Evolutionary conservation across 2,888 invertebrate genomes (phyloP).

Genomic region (Merodon equestris): DNA sequence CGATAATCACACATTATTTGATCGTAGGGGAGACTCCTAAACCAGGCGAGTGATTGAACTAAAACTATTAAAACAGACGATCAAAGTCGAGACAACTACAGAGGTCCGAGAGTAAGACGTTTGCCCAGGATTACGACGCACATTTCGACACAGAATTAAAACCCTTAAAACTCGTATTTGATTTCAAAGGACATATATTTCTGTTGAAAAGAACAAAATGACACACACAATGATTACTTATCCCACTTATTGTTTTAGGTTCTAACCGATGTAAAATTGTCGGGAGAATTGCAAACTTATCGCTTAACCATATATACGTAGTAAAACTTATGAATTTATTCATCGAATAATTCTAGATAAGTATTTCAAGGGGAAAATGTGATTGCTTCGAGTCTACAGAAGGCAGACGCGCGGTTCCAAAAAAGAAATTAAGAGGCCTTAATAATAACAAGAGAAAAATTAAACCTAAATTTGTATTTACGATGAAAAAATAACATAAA

Average conservation of each 20-base stretch:
- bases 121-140: no score
- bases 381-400: constrained; percentile 42
- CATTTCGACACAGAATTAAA: no score
- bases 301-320: constrained; percentile 19
- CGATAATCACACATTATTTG: no score
- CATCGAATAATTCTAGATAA: constrained; percentile 42
- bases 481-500: no score
- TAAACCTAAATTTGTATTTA: constrained; percentile 29
- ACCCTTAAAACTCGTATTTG: no score
- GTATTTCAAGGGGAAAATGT: constrained; percentile 36
- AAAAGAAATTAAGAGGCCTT: constrained; percentile 17
- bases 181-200: constrained; percentile 56
- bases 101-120: no score
- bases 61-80: no score
- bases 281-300: constrained; percentile 45
- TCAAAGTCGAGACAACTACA: no score
- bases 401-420: constrained; percentile 23
- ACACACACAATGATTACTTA: constrained; percentile 55
- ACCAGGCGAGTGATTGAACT: no score
- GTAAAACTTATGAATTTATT: constrained; percentile 54
- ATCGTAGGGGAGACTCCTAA: no score
- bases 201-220: constrained; percentile 62
- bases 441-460: not conserved
- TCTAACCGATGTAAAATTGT: constrained; percentile 40
- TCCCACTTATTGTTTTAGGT: constrained; percentile 2